Evolutionary conservation across 1,140 invertebrate genomes (phyloP).

Genomic region (Ylistrum balloti): DNA sequence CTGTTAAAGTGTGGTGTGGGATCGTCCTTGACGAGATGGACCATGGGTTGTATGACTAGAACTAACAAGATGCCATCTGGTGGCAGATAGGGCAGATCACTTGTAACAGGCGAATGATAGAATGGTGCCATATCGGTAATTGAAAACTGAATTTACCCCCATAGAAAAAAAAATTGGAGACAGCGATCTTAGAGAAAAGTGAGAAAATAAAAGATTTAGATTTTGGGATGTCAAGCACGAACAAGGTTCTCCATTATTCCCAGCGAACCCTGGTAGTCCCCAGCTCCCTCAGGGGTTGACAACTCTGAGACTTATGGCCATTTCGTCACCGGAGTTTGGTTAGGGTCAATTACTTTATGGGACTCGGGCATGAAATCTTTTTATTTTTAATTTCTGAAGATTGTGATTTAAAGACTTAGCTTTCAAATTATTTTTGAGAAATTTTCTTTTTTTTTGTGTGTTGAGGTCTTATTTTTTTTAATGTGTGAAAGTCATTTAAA

Average conservation of each 20-base stretch:
- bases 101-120: not conserved
- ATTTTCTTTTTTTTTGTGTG: not conserved
- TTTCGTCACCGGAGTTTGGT: not conserved
- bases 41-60: not conserved
- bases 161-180: constrained; percentile 36
- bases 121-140: constrained; percentile 33
- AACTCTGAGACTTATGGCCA: constrained; percentile 2
- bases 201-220: constrained; percentile 40
- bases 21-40: not conserved
- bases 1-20: too few species aligned
- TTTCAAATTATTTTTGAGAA: not conserved
- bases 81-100: not conserved
- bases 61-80: constrained; percentile 19
- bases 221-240: constrained; percentile 9
- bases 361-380: not conserved
- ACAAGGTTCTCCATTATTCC: not conserved
- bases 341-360: not conserved
- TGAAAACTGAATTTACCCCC: constrained; percentile 33
- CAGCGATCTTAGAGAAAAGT: constrained; percentile 21
- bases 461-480: not conserved
- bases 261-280: not conserved
- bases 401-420: not conserved
- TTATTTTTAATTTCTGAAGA: constrained; percentile 23
- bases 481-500: not conserved
- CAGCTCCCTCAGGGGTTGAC: not conserved